Evolutionary conservation across 2,888 invertebrate species (phyloP).

Genomic region (Abrostola tripartita): DNA sequence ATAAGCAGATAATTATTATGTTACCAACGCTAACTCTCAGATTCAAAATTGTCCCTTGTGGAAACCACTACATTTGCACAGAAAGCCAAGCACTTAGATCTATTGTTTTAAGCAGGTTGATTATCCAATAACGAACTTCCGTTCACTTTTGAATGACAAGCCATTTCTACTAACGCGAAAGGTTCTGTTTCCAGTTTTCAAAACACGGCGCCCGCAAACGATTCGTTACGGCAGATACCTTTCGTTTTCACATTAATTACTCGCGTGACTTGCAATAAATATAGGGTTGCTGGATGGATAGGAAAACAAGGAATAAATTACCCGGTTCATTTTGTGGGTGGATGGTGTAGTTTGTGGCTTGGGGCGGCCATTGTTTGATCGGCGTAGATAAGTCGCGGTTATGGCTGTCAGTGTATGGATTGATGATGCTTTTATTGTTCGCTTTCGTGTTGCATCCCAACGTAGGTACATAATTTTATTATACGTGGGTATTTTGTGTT

Average conservation of each 20-base stretch:
- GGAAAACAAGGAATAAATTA: slow-evolving; percentile 5
- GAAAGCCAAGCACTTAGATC: no score
- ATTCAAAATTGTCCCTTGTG: no score
- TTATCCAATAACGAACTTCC: slow-evolving; percentile 10
- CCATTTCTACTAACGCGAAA: slow-evolving; percentile 24
- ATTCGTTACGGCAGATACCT: slow-evolving; percentile 57
- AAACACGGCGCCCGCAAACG: slow-evolving; percentile 53
- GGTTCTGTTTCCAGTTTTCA: slow-evolving; percentile 42
- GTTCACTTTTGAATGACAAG: slow-evolving; percentile 36
- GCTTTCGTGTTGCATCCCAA: not conserved
- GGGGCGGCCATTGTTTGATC: not conserved
- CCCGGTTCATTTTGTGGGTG: slow-evolving; percentile 1
- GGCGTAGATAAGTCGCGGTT: not conserved
- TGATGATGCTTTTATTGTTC: not conserved
- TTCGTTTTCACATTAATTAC: slow-evolving; percentile 57
- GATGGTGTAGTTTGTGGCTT: slow-evolving; percentile 1
- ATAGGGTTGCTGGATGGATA: slow-evolving; percentile 39
- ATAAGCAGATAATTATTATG: no score
- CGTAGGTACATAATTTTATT: not conserved
- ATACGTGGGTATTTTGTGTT: no score
- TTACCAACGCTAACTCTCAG: no score
- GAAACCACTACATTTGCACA: not conserved
- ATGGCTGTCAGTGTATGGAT: not conserved
- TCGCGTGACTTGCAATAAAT: slow-evolving; percentile 54
- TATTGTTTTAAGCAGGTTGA: not conserved